Evolutionary conservation across 2,113 vertebrate genomes (phyloP).

Genomic region (Takifugu bimaculatus): DNA sequence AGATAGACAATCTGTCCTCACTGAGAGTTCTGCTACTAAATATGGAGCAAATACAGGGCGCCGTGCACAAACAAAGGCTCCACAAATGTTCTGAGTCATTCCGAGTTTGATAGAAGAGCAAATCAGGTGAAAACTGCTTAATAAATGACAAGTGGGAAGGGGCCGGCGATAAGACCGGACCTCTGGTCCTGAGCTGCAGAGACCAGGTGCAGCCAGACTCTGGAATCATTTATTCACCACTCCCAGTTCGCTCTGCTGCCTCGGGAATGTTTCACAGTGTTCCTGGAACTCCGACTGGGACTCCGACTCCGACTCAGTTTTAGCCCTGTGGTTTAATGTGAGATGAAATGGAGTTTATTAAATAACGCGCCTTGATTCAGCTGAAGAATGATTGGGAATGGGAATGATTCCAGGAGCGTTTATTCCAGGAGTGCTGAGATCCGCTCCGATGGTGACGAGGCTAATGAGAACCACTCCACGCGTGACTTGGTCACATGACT

Average conservation of each 20-base stretch:
- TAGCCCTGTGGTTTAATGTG: slow-evolving; percentile 22
- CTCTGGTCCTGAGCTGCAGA: slow-evolving; percentile 70
- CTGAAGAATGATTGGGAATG: slow-evolving; percentile 10
- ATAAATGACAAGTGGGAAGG: not conserved
- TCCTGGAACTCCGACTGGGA: slow-evolving; percentile 6
- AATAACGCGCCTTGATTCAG: slow-evolving; percentile 6
- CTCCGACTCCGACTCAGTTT: slow-evolving; percentile 8
- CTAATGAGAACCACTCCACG: slow-evolving; percentile 90
- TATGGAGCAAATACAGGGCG: no score
- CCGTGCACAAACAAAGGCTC: no score
- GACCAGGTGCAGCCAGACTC: slow-evolving; percentile 79
- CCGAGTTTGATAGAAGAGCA: not conserved
- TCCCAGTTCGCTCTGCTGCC: slow-evolving; percentile 61
- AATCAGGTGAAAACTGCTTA: slow-evolving; percentile 2
- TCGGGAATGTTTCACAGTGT: no score
- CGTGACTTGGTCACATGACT: slow-evolving; percentile 65
- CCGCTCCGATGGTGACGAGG: slow-evolving; percentile 87
- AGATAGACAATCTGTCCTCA: no score
- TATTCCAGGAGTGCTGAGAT: slow-evolving; percentile 59
- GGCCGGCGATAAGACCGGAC: no score
- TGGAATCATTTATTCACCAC: slow-evolving; percentile 75
- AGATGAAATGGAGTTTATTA: not conserved
- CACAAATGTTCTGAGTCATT: not conserved
- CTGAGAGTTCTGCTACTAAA: no score
- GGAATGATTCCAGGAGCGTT: no score